Evolutionary conservation across 2,113 vertebrate species (phyloP), one percentile per base, ranked within the genome.

Genomic region (Lipotes vexillifer): DNA sequence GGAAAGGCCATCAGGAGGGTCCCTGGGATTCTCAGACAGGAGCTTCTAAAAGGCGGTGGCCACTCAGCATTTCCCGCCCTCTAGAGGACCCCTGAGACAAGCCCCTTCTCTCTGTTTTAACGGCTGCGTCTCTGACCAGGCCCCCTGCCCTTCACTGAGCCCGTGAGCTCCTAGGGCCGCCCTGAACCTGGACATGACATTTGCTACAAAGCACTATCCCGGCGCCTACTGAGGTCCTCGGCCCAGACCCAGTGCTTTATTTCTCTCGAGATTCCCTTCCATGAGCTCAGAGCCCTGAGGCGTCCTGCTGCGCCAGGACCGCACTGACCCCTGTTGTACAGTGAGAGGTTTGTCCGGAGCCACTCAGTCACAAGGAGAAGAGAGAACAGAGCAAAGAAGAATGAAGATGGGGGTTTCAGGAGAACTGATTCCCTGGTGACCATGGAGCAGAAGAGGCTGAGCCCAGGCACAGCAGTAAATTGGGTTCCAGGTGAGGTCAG

Each of bases 171-270:
- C 38, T 15, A 31, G 18, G 69, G 2, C 8, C 41, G 2, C 13
- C 52, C 41, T 44, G 1, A 52, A 13, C 25, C 3, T 2, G 9
- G 0, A 21, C 3, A 1, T 3, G 20, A 6, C 21, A 1, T 65
- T 52, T 41, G 29, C 23, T 13, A 20, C 7, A 1, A 81, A 31
- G 57, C 18, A 5, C 4, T 33, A 8, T 41, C 63, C n/a, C 6
- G 0, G 41, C 0, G 14, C 3, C 13, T 3, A 3, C 0, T 0
- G 33, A 74, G 69, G 8, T 21, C 52, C 12, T 11, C 4, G 2
- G 4, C 31, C 3, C 1, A 3, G 17, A 27, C 23, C 12, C 57
- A 11, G 7, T 1, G 12, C 21, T 41, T 31, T 1, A 3, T 20
- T 25, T 77, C 46, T 36, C 82, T 66, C 4, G 0, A 77, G 46